A percentile compares a stretch with the other conserved stretches of the same genome.
Conservation (phyloP, 2,113 vertebrate genomes). For the Gila orcuttii region DNA sequence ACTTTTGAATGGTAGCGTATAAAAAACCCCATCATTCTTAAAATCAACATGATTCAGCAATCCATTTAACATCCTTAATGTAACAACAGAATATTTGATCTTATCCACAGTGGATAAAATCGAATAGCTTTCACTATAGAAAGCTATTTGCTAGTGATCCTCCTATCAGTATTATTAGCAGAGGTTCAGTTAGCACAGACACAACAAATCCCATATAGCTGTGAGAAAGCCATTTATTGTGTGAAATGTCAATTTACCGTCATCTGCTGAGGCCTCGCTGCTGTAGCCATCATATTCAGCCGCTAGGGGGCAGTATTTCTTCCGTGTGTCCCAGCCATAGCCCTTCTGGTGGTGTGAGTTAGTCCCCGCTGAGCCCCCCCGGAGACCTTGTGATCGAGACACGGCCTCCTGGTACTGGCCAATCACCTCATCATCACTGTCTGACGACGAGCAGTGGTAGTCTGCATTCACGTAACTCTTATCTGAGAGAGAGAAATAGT, state of each 20-base stretch:
- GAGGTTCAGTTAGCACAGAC: no score
- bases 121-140: no score
- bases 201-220: neutral
- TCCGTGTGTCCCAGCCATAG: constrained; percentile 89
- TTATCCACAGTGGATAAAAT: no score
- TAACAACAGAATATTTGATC: no score
- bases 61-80: no score
- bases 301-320: constrained; percentile 90
- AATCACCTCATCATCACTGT: constrained; percentile 95
- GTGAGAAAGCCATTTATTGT: neutral
- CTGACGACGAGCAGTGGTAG: constrained; percentile 89
- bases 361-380: constrained; percentile 65
- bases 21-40: no score
- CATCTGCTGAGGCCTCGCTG: constrained; percentile 92
- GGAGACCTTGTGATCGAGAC: constrained; percentile 83
- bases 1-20: no score
- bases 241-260: constrained; percentile 78
- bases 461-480: constrained; percentile 84
- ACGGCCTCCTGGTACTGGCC: constrained; percentile 95
- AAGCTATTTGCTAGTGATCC: no score
- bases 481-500: constrained; percentile 70
- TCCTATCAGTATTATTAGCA: no score
- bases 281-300: constrained; percentile 93
- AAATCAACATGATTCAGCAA: no score
- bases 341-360: constrained; percentile 77